Conservation (phyloP, 2,113 vertebrate genomes). For the Leiothrix lutea region DNA sequence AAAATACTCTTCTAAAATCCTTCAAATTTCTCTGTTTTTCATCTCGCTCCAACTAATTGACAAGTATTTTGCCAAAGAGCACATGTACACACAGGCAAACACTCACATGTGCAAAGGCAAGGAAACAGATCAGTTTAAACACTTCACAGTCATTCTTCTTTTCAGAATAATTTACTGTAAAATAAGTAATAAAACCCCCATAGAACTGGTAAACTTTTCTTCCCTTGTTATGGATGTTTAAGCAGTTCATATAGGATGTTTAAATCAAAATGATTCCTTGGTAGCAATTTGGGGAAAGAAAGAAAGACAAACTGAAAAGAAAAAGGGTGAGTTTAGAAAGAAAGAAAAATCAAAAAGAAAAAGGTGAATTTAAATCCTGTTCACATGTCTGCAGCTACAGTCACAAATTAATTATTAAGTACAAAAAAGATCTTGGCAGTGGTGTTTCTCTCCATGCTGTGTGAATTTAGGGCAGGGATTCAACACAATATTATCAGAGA, state of each 20-base stretch:
- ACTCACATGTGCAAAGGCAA: not conserved
- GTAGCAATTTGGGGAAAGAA: not conserved
- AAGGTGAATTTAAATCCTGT: not conserved
- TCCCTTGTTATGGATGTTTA: not conserved
- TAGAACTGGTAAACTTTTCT: not conserved
- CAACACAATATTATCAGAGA: not conserved
- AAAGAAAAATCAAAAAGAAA: not conserved
- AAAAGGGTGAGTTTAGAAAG: not conserved
- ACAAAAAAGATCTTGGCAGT: not conserved
- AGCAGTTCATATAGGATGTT: not conserved
- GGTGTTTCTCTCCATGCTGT: not conserved
- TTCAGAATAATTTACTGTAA: not conserved
- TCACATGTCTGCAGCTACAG: not conserved
- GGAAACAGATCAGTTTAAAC: not conserved
- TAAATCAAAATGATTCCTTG: not conserved
- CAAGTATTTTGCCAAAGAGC: not conserved
- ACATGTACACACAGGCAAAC: rapidly evolving
- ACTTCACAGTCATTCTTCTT: not conserved
- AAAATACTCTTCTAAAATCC: not conserved
- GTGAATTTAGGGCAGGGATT: not conserved
- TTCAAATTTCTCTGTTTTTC: not conserved
- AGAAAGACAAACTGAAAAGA: not conserved
- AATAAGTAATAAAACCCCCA: not conserved
- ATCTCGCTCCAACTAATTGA: not conserved
- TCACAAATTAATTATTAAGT: not conserved